Conservation (phyloP, 2,888 invertebrate species). For the Lithophane semibrunnea region DNA sequence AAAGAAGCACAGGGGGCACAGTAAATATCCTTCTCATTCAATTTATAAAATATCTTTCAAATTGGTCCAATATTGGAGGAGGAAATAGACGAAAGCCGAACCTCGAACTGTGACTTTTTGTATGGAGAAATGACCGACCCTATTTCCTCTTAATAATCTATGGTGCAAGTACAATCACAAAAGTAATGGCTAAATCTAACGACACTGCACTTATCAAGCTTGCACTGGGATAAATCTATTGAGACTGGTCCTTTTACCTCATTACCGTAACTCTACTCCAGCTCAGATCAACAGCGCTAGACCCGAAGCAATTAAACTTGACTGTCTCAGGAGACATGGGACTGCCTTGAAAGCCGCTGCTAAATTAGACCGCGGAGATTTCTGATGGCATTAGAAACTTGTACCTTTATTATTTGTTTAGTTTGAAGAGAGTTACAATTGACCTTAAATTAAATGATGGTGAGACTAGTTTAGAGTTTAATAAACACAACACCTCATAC, state of each 20-base stretch:
- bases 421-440: neutral
- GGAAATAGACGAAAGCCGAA: too few species aligned
- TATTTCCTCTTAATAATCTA: too few species aligned
- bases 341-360: constrained; percentile 28
- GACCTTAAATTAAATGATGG: too few species aligned
- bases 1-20: too few species aligned
- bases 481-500: too few species aligned
- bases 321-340: constrained; percentile 28
- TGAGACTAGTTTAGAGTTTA: too few species aligned
- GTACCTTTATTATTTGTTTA: neutral
- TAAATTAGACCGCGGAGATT: constrained; percentile 31
- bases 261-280: constrained; percentile 32
- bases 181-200: neutral
- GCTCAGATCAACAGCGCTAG: constrained; percentile 37
- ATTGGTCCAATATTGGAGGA: too few species aligned
- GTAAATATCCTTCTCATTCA: too few species aligned
- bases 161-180: too few species aligned
- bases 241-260: neutral
- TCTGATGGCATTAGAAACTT: constrained; percentile 15
- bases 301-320: constrained; percentile 47
- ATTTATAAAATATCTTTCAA: too few species aligned
- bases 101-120: too few species aligned
- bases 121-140: too few species aligned
- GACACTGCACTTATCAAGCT: constrained; percentile 12
- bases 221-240: constrained; percentile 29